Evolutionary conservation across 2,888 invertebrate species (phyloP).

Genomic region (Sinohyriopsis cumingii): DNA sequence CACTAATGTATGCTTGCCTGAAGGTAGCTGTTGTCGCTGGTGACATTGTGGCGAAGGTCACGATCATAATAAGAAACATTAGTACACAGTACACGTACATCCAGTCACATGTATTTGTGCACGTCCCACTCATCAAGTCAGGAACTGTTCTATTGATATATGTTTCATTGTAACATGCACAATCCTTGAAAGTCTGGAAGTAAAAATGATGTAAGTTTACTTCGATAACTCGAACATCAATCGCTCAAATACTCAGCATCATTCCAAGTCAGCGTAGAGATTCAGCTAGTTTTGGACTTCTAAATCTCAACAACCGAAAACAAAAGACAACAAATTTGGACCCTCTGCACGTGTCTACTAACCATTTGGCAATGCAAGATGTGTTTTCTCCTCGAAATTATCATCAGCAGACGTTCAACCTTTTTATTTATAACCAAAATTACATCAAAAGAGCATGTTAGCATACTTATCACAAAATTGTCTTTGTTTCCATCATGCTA

Average conservation of each 20-base stretch:
- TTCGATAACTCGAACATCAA: neutral
- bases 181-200: neutral
- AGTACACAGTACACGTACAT: slow-evolving; percentile 41
- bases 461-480: no score
- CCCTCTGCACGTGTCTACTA: no score
- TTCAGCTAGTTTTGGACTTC: neutral
- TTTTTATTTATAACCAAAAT: no score
- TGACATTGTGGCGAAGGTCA: slow-evolving; percentile 48
- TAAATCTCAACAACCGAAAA: no score
- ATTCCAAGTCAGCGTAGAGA: neutral
- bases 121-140: slow-evolving; percentile 25
- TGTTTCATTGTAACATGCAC: no score
- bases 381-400: no score
- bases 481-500: no score
- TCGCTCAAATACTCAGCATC: neutral
- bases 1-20: slow-evolving; percentile 25
- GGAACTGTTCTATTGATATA: neutral
- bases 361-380: no score
- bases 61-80: slow-evolving; percentile 40
- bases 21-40: slow-evolving; percentile 40
- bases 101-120: slow-evolving; percentile 39
- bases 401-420: no score
- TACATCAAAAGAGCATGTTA: no score
- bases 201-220: neutral
- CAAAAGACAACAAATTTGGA: no score